phyloP scores from a whole-genome alignment of 2,888 invertebrate species.

The Tenthredo distinguenda region DNA sequence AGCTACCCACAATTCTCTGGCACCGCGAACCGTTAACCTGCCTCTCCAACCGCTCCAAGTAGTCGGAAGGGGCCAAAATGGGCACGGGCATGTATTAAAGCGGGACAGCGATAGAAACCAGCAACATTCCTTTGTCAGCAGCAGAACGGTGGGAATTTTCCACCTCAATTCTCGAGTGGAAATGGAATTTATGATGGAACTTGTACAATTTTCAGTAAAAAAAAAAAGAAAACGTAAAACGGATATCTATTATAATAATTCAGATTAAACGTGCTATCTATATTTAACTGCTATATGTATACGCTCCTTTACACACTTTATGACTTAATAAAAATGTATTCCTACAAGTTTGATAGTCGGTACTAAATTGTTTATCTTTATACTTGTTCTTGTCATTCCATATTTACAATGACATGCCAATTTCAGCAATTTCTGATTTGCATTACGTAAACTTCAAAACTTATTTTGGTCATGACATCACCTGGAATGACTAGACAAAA shows the following conservation, averaged over 20 bases:
- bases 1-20: constrained; percentile 48
- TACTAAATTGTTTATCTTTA: neutral
- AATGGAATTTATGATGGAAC: constrained; percentile 18
- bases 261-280: constrained; percentile 9
- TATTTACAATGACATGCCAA: neutral
- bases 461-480: neutral
- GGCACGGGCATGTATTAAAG: constrained; percentile 44
- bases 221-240: neutral
- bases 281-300: neutral
- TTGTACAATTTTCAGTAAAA: constrained; percentile 23
- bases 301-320: neutral
- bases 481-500: neutral
- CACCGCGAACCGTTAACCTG: constrained; percentile 47
- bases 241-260: neutral
- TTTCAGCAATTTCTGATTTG: neutral
- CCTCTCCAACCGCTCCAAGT: constrained; percentile 39
- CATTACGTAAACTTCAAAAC: neutral
- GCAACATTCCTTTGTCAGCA: constrained; percentile 46
- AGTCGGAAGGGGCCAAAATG: constrained; percentile 40
- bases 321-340: neutral
- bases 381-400: neutral
- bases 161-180: constrained; percentile 32
- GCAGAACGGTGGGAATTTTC: constrained; percentile 37
- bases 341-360: neutral
- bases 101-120: constrained; percentile 46